Conservation (phyloP, 2,888 invertebrate genomes). For the Smittia aterrima region DNA sequence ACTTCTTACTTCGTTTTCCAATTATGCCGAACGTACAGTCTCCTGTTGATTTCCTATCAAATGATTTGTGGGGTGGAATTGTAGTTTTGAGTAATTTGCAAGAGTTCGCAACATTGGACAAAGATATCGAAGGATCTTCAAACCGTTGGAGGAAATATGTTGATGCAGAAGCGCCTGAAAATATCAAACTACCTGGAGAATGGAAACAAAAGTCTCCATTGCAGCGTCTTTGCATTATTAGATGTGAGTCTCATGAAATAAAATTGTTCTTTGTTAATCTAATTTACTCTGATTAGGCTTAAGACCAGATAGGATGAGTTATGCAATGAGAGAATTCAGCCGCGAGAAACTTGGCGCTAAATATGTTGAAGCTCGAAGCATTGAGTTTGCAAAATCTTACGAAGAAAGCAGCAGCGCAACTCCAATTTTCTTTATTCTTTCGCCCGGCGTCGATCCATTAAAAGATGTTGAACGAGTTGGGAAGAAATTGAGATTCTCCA, state of each 20-base stretch:
- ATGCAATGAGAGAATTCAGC: conserved; percentile 66
- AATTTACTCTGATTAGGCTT: too few relatives aligned
- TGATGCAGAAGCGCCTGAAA: conserved; percentile 89
- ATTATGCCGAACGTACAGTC: conserved; percentile 69
- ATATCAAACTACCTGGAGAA: conserved; percentile 91
- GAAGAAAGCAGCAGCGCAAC: conserved; percentile 81
- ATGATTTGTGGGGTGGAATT: conserved; percentile 79
- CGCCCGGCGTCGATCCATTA: conserved; percentile 90
- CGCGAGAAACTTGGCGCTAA: conserved; percentile 84
- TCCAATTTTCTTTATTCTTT: conserved; percentile 90
- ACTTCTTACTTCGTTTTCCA: conserved; percentile 84
- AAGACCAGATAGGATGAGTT: conserved; percentile 81
- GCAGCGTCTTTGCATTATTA: conserved; percentile 87
- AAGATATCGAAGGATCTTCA: conserved; percentile 86
- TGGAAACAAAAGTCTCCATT: conserved; percentile 89
- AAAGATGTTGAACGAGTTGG: conserved; percentile 90
- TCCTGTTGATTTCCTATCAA: conserved; percentile 79
- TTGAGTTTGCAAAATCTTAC: conserved; percentile 81
- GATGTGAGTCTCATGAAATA: too few relatives aligned
- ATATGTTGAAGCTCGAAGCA: conserved; percentile 73
- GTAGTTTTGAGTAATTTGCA: conserved; percentile 72
- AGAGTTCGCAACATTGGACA: conserved; percentile 79
- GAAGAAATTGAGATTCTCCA: conserved; percentile 73
- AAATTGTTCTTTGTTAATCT: too few relatives aligned
- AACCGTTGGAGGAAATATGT: conserved; percentile 93